Percentiles rank a stretch among this genome's conserved stretches.
Evolutionary conservation across 2,113 vertebrate species (phyloP).

Genomic region (Pygoscelis adeliae): DNA sequence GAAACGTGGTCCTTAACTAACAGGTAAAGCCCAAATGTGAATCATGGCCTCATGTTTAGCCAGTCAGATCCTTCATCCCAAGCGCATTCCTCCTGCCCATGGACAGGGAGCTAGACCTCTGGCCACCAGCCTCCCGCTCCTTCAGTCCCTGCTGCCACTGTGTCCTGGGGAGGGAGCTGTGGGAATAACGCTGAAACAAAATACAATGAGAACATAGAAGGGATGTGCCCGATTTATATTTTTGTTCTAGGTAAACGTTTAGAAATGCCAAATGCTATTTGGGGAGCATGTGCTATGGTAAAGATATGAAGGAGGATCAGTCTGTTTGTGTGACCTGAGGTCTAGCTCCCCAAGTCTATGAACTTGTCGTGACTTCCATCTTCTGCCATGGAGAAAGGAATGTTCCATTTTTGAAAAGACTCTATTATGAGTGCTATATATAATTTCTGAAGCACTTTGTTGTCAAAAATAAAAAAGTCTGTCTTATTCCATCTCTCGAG

Average conservation of each 20-base stretch:
- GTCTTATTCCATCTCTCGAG: background rate
- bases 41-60: slow-evolving; percentile 5
- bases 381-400: background rate
- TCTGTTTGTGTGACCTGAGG: background rate
- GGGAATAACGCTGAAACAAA: background rate
- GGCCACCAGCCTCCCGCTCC: background rate
- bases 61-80: background rate
- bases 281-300: background rate
- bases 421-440: background rate
- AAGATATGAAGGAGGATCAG: background rate
- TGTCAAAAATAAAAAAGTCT: background rate
- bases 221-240: fast-evolving
- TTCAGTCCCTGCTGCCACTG: fast-evolving
- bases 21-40: background rate
- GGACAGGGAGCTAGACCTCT: background rate
- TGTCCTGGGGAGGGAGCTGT: background rate
- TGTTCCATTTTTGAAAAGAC: background rate
- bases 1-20: background rate
- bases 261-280: background rate
- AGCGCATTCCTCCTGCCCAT: background rate
- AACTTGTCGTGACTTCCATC: background rate
- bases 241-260: background rate
- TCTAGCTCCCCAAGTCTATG: background rate
- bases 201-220: fast-evolving
- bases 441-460: background rate